Evolutionary conservation across 2,113 vertebrate genomes (phyloP).

Genomic region (Myotis yumanensis): DNA sequence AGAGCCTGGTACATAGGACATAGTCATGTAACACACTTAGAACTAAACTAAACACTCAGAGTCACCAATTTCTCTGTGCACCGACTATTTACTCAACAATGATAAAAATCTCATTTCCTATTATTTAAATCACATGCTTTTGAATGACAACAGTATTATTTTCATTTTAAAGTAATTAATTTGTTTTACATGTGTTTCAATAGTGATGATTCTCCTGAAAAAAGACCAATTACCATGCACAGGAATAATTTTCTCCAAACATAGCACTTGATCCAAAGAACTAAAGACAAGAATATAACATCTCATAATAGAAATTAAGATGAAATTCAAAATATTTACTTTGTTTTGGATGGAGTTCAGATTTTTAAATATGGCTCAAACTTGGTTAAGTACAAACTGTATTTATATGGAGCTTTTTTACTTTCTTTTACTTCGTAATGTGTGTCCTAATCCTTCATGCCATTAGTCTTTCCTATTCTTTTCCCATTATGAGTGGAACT

Average conservation of each 20-base stretch:
- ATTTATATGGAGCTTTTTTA: background rate
- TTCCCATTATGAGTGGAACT: background rate
- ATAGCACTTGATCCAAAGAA: conserved; percentile 35
- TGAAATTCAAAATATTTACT: conserved; percentile 30
- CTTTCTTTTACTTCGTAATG: background rate
- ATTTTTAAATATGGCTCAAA: background rate
- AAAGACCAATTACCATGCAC: background rate
- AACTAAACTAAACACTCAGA: background rate
- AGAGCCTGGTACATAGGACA: background rate
- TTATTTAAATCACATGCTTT: conserved; percentile 41
- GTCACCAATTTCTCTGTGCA: background rate
- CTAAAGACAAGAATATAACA: background rate
- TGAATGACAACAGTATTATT: conserved; percentile 40
- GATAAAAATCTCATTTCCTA: conserved; percentile 33
- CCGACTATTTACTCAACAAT: conserved; percentile 32
- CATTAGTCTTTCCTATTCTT: conserved; percentile 30
- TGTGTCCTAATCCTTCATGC: background rate
- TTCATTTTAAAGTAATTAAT: conserved; percentile 65
- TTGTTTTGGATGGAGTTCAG: conserved; percentile 44
- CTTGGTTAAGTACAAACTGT: background rate
- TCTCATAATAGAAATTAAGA: conserved; percentile 41
- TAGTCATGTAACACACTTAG: background rate
- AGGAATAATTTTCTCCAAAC: conserved; percentile 45
- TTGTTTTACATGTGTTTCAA: conserved; percentile 59
- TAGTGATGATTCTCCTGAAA: background rate